Conservation (phyloP, 2,113 vertebrate genomes). For the Euleptes europaea region DNA sequence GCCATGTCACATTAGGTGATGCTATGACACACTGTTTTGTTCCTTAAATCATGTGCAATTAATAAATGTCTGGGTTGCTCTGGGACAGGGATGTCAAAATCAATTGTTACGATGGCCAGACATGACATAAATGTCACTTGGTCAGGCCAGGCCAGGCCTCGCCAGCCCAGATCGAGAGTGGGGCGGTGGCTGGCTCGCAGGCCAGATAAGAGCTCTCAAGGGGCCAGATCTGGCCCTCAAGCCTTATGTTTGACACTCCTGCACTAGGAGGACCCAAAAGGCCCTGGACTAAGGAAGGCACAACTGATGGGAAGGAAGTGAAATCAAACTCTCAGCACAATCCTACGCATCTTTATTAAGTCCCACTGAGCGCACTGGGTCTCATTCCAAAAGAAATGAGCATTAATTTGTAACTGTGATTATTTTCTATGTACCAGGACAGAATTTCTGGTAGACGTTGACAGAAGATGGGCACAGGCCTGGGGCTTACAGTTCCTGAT, state of each 20-base stretch:
- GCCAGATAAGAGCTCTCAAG: too few species aligned
- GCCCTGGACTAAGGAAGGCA: background rate
- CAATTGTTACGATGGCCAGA: too few species aligned
- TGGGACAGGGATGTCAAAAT: too few species aligned
- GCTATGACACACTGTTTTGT: background rate
- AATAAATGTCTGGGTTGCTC: background rate
- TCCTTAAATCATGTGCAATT: background rate
- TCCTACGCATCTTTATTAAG: background rate
- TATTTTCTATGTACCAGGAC: background rate
- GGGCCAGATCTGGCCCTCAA: too few species aligned
- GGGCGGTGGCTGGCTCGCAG: too few species aligned
- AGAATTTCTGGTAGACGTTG: background rate
- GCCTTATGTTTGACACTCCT: too few species aligned
- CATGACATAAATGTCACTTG: too few species aligned
- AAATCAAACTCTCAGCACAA: background rate
- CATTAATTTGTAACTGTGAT: too few species aligned
- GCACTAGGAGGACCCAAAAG: background rate
- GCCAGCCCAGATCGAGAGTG: too few species aligned
- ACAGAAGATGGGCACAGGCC: background rate
- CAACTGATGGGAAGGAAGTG: background rate
- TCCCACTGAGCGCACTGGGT: too few species aligned
- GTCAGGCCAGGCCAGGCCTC: too few species aligned
- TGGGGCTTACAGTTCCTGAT: background rate
- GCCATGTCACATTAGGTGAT: background rate
- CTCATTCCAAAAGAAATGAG: background rate